phyloP scores from a whole-genome alignment of 2,797 vertebrate genomes.

The Galago senegalensis region DNA sequence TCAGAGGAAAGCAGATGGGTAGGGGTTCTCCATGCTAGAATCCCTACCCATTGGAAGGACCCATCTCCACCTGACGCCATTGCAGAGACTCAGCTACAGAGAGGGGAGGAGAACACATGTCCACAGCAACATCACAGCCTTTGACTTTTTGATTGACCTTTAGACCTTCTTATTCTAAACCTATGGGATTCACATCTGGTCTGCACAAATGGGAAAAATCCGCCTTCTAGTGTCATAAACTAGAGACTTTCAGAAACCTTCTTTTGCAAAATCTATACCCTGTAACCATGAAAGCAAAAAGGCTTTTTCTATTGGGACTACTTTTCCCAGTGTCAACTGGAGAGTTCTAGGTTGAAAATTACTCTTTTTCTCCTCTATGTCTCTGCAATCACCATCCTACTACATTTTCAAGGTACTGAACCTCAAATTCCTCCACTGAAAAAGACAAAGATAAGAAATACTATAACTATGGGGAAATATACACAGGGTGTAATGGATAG shows the following conservation, averaged over 20 bases:
- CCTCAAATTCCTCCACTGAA: background rate
- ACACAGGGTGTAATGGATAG: background rate
- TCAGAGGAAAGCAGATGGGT: background rate
- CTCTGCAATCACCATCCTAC: background rate
- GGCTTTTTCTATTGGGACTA: background rate
- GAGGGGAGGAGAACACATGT: background rate
- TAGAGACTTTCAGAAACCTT: background rate
- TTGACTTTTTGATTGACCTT: background rate
- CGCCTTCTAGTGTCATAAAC: background rate
- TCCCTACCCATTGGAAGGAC: background rate
- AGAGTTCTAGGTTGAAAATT: background rate
- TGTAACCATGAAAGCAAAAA: background rate
- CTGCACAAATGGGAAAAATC: background rate
- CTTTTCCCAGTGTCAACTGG: background rate
- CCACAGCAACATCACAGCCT: background rate
- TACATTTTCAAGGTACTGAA: background rate
- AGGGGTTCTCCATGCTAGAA: background rate
- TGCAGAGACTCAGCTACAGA: background rate
- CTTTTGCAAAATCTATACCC: background rate
- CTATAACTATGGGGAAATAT: background rate
- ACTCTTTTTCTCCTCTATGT: background rate
- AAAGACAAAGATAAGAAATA: background rate
- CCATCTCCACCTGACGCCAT: accelerated
- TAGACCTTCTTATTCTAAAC: too few species aligned
- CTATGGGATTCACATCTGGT: background rate